These are phyloP conservation scores for Prunella fulvescens DNA, from an alignment of 2,113 vertebrate genomes.

Conservation along the genomic window DNA sequence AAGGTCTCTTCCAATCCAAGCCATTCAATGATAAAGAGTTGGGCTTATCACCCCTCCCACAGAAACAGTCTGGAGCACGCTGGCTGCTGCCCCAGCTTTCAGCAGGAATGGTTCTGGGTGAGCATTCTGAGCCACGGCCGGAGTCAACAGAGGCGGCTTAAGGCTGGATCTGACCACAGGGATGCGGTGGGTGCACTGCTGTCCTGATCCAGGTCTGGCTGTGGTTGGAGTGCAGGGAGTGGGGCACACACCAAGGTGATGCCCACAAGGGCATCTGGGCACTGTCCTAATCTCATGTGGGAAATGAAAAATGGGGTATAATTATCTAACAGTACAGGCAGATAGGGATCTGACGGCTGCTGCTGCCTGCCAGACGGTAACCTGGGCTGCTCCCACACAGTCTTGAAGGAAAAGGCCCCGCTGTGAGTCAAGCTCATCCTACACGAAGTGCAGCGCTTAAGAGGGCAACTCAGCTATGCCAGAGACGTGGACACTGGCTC, in stretches of 20 bases:
- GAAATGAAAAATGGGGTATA: accelerated
- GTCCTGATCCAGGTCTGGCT: too few species aligned
- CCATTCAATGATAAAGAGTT: accelerated
- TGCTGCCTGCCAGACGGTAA: neutral
- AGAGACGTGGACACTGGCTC: accelerated
- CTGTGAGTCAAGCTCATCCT: accelerated
- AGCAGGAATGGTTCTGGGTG: accelerated
- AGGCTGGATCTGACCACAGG: accelerated
- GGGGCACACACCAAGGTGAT: accelerated
- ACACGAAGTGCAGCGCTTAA: accelerated
- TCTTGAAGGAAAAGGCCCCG: accelerated
- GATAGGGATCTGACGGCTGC: neutral
- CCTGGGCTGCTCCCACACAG: accelerated
- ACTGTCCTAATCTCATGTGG: accelerated
- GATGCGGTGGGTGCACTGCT: accelerated
- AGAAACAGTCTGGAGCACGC: neutral
- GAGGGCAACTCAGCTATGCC: accelerated
- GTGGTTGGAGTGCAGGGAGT: too few species aligned
- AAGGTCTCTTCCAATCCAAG: neutral
- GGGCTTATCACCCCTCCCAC: neutral
- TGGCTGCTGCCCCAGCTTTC: neutral
- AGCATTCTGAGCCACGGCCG: accelerated
- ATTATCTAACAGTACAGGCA: accelerated
- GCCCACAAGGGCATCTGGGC: accelerated
- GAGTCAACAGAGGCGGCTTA: accelerated